Evolutionary conservation across 2,113 vertebrate species (phyloP), one percentile per base, ranked within the genome.

Genomic region (Hylia prasina): DNA sequence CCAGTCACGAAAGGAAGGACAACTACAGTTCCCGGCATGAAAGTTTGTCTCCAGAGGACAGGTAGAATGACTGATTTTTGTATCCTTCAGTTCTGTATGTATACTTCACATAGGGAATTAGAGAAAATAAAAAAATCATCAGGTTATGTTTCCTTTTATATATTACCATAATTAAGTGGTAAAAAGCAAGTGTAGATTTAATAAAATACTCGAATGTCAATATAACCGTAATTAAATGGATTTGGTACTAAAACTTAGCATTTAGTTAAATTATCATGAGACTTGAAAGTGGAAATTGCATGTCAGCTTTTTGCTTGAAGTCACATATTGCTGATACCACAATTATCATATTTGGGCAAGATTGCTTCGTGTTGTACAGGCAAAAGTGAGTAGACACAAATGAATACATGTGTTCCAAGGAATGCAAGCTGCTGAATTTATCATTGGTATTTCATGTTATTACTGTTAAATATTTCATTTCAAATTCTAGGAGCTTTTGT

Each of bases 31-130:
- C 97, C 33, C 91, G 72, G 39, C 97, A 90, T 35, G 97, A 80
- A 72, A 98, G 95, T 64, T 95, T 97, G 56, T 98, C 98, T 91
- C 98, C 98, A 84, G 98, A 98, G 80, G 97, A 98, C 89, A 98
- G 98, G 98, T 98, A 98, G 61, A 82, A 18, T 61, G 50, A 72
- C 40, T 72, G 17, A 44, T n/a, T 70, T 79, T 66, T 64, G 25
- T 86, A 22, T 54, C 8, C 31, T 90, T 28, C 35, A 48, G 4
- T 57, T 63, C 33, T 68, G 30, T 66, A 7, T 82, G 7, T 44
- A 4, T 15, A 57, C 13, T 5, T 82, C 33, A 37, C 2, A 19
- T 8, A 77, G 8, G 21, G 12, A 65, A 17, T 48, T 78, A 63
- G 25, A 21, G 19, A 73, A 21, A 7, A 48, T 64, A 6, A 50